Percentiles rank a stretch among this genome's conserved stretches.
phyloP scores from a whole-genome alignment of 2,888 invertebrate species.

The Thumatha senex region DNA sequence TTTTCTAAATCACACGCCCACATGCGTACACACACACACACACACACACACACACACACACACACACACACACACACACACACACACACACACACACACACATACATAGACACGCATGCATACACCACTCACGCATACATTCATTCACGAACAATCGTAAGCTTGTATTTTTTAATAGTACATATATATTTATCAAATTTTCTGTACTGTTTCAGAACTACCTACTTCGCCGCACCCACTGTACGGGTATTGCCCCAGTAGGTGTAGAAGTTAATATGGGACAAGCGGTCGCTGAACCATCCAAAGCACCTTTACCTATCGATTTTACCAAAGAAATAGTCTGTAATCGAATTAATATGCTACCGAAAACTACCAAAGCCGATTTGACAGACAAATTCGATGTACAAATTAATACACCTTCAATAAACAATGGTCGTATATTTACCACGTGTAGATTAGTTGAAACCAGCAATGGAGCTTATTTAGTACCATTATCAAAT shows the following conservation, averaged over 20 bases:
- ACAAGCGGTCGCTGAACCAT: constrained; percentile 14
- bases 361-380: constrained; percentile 1
- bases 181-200: not conserved
- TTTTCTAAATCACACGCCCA: not conserved
- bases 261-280: constrained; percentile 40
- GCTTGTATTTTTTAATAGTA: too few species aligned
- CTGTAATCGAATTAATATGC: constrained; percentile 19
- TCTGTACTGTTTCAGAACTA: constrained; percentile 33
- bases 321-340: constrained; percentile 49
- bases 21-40: too few species aligned
- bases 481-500: constrained; percentile 46
- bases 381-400: constrained; percentile 25
- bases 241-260: constrained; percentile 40
- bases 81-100: too few species aligned
- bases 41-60: too few species aligned
- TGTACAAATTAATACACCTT: constrained; percentile 14
- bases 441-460: constrained; percentile 47
- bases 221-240: constrained; percentile 30
- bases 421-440: constrained; percentile 16
- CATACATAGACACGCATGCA: too few species aligned
- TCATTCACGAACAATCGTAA: too few species aligned
- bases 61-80: too few species aligned
- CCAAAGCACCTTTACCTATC: constrained; percentile 54
- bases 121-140: too few species aligned
- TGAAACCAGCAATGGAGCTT: constrained; percentile 46